Conservation (phyloP, 1,140 invertebrate species). For the Nylanderia fulva region DNA sequence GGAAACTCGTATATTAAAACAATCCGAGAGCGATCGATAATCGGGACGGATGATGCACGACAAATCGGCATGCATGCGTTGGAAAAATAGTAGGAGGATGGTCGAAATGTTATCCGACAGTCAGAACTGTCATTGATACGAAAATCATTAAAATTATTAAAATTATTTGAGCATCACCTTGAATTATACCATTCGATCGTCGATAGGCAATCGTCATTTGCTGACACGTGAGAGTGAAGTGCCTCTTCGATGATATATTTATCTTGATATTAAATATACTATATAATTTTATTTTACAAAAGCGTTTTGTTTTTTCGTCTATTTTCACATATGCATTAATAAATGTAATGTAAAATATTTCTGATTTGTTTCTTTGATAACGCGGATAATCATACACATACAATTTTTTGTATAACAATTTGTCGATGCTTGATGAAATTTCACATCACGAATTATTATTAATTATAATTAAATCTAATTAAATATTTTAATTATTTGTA, state of each 20-base stretch:
- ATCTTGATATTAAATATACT: background rate
- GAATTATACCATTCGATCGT: slow-evolving; percentile 40
- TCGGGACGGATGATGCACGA: slow-evolving; percentile 16
- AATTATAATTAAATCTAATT: slow-evolving; percentile 20
- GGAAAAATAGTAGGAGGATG: background rate
- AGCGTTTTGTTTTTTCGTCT: background rate
- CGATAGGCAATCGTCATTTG: slow-evolving; percentile 54
- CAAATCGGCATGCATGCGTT: slow-evolving; percentile 19
- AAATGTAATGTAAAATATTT: slow-evolving; percentile 12
- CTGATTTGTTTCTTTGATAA: background rate
- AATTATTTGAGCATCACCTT: slow-evolving; percentile 59
- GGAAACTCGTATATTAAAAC: background rate
- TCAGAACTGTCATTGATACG: slow-evolving; percentile 51
- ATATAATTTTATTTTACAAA: slow-evolving; percentile 4
- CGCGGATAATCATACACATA: no score
- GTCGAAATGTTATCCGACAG: slow-evolving; percentile 49
- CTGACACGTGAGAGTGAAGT: slow-evolving; percentile 33
- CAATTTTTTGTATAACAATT: background rate
- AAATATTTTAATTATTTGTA: background rate
- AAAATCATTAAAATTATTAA: slow-evolving; percentile 57
- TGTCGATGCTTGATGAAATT: background rate
- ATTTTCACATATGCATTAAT: background rate
- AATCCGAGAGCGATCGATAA: slow-evolving; percentile 23
- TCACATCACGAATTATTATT: background rate
- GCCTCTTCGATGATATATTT: slow-evolving; percentile 39